Evolutionary conservation across 2,888 invertebrate genomes (phyloP), one percentile per base, ranked within the genome.

Genomic region (Tipula unca): DNA sequence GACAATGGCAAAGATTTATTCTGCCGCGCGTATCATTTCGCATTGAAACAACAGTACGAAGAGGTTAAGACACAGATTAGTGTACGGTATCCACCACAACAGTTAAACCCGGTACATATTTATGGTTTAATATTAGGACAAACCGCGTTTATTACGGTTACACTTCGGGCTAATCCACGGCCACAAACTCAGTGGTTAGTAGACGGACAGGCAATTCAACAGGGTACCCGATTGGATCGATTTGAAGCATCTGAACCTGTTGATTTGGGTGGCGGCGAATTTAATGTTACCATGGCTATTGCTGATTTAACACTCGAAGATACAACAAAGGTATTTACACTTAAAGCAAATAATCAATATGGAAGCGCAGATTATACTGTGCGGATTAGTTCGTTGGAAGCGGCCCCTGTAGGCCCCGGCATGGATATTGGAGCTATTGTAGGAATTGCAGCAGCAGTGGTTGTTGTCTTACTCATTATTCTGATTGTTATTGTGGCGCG

Each of bases 391-490:
- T 96, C 94, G 14, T 92, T 94, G 89, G 92, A 92, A 85, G 93
- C 93, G 87, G 93, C 94, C 0, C 93, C 93, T 85, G 85, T 8
- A 32, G 94, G 94, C 87, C 92, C 94, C 88, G 94, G 94, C 87
- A 90, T 96, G 17, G 95, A 94, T 87, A 93, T 95, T 2, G 95
- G 95, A 82, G 94, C 95, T 5, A 95, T 96, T 87, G 94, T 96
- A 85, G 96, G 95, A 86, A 95, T 96, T 87, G 94, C 90, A 86
- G 92, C 95, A 1, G 95, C 94, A 1, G 92, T 95, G 10, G 91
- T 95, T 10, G 94, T 94, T 20, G 93, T 95, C n/a, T 90, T 95
- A 86, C 91, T 96, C 87, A 90, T 94, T 85, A 86, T 90, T 86
- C 93, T 96, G 87, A 17, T 54, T 32, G n/a, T 85, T 17, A 54